Base-by-base conservation (phyloP, 2,797 vertebrate species). In the Myoxocephalus aenaeus region DNA sequence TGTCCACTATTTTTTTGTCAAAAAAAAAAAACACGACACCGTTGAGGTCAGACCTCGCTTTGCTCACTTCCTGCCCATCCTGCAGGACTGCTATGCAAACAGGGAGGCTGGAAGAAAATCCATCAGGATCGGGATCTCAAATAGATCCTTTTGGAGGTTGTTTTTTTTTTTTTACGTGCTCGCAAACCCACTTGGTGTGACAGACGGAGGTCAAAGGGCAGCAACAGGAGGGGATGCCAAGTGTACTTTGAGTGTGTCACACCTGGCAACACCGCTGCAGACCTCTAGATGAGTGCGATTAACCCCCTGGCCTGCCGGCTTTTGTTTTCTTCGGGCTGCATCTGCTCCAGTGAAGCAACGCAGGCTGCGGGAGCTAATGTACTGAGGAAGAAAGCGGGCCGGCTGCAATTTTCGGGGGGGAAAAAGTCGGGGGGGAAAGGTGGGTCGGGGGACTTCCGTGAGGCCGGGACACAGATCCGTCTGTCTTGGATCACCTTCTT, bases 211-310 rank as follows among this genome's bases (percentile, higher is more conserved):
- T 92, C 87, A 89, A 84, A 89, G 80, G 54, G 77, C 89, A 70
- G 34, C 74, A n/a, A 77, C 73, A 80, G 82, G 79, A 77, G 83
- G 22, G 84, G 83, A 87, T 85, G 80, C 79, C 86, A 76, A 87
- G 82, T 80, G 87, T 82, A 77, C 79, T 88, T 81, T 88, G 74
- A 87, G 76, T 71, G 81, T 80, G 87, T 83, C 86, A 90, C 90
- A 92, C 91, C 91, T 90, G 91, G 91, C 80, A 81, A 71, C 79
- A 67, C 69, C 42, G 27, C 59, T 38, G 65, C 73, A 72, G 72
- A 84, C 84, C 91, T 72, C 84, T 81, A 46, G 78, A 86, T 79
- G 86, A 83, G 87, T 87, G 86, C 87, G 81, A 89, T 91, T 92
- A 90, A 90, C 88, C 91, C 88, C 69, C 59, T 75, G 86, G 81